Conservation (phyloP, 2,888 invertebrate species). For the Aspidiotus rigidus region DNA sequence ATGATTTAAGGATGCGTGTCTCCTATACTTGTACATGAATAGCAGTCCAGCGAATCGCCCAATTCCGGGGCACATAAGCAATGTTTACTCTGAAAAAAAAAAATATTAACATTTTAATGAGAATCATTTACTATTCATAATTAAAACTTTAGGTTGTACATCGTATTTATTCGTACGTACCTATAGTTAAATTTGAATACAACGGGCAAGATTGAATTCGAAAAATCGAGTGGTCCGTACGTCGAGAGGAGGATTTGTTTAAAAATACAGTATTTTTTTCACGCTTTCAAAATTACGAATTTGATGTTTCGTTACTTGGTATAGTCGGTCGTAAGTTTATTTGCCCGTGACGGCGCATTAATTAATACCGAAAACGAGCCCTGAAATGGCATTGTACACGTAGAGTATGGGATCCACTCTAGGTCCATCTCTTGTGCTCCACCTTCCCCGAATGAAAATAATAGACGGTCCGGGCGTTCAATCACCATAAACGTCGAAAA, state of each 20-base stretch:
- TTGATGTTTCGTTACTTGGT: no score
- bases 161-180: neutral
- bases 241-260: neutral
- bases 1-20: conserved; percentile 31
- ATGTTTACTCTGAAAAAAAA: conserved; percentile 15
- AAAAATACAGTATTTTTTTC: neutral
- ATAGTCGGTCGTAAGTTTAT: neutral
- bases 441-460: neutral
- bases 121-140: conserved; percentile 2
- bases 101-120: neutral
- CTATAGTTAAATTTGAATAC: no score
- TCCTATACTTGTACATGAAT: conserved; percentile 14
- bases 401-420: no score
- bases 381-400: neutral
- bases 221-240: no score
- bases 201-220: no score
- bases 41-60: conserved; percentile 19
- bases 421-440: neutral
- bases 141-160: neutral
- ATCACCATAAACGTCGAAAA: conserved; percentile 20
- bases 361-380: neutral
- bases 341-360: conserved; percentile 2
- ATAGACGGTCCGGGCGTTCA: neutral
- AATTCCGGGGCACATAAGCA: conserved; percentile 28
- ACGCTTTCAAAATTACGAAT: neutral